These are phyloP conservation scores for Leptopilina boulardi DNA, from an alignment of 1,140 invertebrate species.

Conservation along the genomic window DNA sequence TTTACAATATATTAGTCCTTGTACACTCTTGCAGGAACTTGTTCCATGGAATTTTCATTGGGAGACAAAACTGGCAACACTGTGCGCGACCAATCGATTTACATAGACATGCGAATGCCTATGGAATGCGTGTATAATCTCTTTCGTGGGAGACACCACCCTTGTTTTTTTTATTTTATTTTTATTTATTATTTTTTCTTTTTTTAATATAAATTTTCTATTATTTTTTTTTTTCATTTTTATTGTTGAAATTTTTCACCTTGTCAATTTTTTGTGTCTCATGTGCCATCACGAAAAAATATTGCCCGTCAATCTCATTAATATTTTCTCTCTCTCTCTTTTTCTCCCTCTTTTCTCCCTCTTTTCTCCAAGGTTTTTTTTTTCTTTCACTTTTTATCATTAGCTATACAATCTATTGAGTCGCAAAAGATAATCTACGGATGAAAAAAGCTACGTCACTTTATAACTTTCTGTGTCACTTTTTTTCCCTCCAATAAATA, in stretches of 20 bases:
- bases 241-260: neutral
- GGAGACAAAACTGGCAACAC: constrained; percentile 53
- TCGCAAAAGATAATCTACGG: too few species aligned
- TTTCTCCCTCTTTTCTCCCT: constrained; percentile 1
- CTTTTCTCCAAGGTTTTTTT: neutral
- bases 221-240: too few species aligned
- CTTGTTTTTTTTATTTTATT: constrained; percentile 22
- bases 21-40: constrained; percentile 14
- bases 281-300: neutral
- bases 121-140: constrained; percentile 14
- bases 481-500: too few species aligned
- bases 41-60: constrained; percentile 52
- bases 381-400: too few species aligned
- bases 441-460: too few species aligned
- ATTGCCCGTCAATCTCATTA: constrained; percentile 15
- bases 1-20: neutral
- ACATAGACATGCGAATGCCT: constrained; percentile 52
- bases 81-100: constrained; percentile 57
- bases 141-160: constrained; percentile 25
- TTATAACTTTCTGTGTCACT: too few species aligned
- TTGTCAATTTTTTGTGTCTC: neutral
- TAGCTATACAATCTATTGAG: too few species aligned
- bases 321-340: constrained; percentile 7
- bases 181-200: too few species aligned
- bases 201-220: too few species aligned